Base-by-base conservation (phyloP, 2,888 invertebrate species). In the Eupithecia subfuscata region DNA sequence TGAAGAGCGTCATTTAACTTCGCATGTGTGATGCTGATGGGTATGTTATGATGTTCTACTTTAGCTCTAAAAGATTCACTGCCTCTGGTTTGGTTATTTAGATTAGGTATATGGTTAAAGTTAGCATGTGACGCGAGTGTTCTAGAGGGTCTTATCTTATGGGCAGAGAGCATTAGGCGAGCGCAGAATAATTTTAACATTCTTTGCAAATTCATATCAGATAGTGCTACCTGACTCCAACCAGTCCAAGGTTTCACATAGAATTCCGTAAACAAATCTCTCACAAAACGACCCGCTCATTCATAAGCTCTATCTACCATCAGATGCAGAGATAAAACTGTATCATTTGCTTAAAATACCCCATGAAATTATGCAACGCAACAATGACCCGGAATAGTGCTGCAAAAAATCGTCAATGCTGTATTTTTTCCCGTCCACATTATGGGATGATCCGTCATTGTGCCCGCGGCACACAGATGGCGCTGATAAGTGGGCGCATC, bases 321-420 rank as follows among this genome's bases (percentile, higher is more conserved):
- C 88, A 86, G 89, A 91, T 92, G 87, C 82, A 84, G 80, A 88
- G 93, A 93, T 94, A 94, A 92, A 90, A 90, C 90, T 91, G 89
- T 94, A 93, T 94, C 94, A 95, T 94, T 95, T 93, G 94, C 93
- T 91, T 93, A 94, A 94, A 94, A 93, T 92, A 91, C 91, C 91
- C 92, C 90, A 92, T 91, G 90, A 93, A 92, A 93, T 93, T 91
- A 92, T 90, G 90, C 90, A 92, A 88, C 85, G 85, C 87, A 89
- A 94, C 93, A 94, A 94, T 92, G 88, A 89, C 86, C 89, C 87
- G 89, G 89, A 89, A 90, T 90, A 89, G 88, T 86, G 85, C 70
- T 80, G 84, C 85, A 92, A 92, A 93, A 92, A 93, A 88, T 74
- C n/a, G 37, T 80, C 80, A 82, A 82, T 85, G 65, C 75, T 75